Evolutionary conservation across 1,140 invertebrate species (phyloP), one percentile per base, ranked within the genome.

Genomic region (Adoxophyes honmai): DNA sequence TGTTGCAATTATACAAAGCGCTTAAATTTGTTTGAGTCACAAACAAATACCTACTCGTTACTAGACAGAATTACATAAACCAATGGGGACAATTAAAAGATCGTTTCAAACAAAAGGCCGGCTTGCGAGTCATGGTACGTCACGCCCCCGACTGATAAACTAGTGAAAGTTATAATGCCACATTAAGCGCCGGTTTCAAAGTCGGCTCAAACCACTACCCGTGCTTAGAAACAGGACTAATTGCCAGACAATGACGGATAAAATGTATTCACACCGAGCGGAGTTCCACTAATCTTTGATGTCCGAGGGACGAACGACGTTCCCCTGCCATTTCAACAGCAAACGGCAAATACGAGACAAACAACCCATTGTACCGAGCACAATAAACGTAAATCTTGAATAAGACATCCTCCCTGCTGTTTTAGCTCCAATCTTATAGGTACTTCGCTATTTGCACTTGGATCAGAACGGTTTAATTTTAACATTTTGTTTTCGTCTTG

Each of bases 341-440:
- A 37, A 52, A 55, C 36, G 57, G 55, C 57, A 63, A 63, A 63
- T 63, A 55, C 35, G 15, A 63, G 54, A 59, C 52, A 63, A 63
- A 63, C 53, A 63, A 63, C 36, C 53, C 51, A 63, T 59, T 63
- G 56, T 59, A 52, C 28, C 44, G 53, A 38, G 15, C 39, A 55
- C 52, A 59, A 63, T 63, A 59, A 63, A 42, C 61, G 33, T 56
- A 59, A 52, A 59, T 63, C 53, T 42, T 37, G 16, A 42, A 59
- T 56, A 55, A 52, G 13, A 48, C 9, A 44, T 14, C 21, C 42
- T 28, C 21, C 42, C 42, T 48, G 18, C 42, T 48, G 42, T 48
- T 33, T 28, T 48, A 48, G 18, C 18, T 48, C 21, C 11, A 48
- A 48, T 33, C n/a, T 21, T 28, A 33, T 16, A 11, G 9, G 39